Base-by-base conservation (phyloP, 2,113 vertebrate genomes). In the Seriola rivoliana region DNA sequence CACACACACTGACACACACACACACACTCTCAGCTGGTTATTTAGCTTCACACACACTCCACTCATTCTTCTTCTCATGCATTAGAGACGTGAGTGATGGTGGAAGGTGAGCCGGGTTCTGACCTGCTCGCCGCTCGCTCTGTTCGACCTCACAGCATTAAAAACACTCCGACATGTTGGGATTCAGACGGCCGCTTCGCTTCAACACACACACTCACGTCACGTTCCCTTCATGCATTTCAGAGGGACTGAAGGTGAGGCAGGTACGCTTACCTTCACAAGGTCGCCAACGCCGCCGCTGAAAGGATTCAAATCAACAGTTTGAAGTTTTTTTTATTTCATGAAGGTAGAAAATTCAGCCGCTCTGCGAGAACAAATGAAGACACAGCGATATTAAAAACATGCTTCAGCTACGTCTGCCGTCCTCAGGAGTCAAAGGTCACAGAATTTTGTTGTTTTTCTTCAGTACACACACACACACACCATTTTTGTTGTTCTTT, bases 41-140 rank as follows among this genome's bases (percentile, higher is more conserved):
- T 82, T 69, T 64, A 75, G 72, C 71, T 59, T 54, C 57, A 74
- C 63, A 10, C 34, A 14, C 40, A 10, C 63, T 29, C 70, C 9
- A 44, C 52, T 42, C 19, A 2, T 48, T 55, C 76, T 75, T 66
- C 85, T 86, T 67, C 62, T 87, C 82, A 85, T 87, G 86, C 84
- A 85, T 88, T 68, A 80, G 50, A 85, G 68, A 59, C 19, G 67
- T 60, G 70, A 81, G 73, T 16, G 79, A 60, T 55, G 78, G 44
- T 21, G 55, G 58, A 68, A 74, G 81, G 84, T 44, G 76, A 78
- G 63, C 21, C 1, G 29, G 71, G 80, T 55, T 63, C 1, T 52
- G 82, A 84, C 87, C 82, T 4, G n/a, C 75, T 38, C 50, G 2
- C 1, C 8, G 36, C 62, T 78, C 72, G 38, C 80, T 85, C 71